These are phyloP conservation scores for Latrodectus hesperus DNA, from an alignment of 2,888 invertebrate genomes.

Conservation along the genomic window DNA sequence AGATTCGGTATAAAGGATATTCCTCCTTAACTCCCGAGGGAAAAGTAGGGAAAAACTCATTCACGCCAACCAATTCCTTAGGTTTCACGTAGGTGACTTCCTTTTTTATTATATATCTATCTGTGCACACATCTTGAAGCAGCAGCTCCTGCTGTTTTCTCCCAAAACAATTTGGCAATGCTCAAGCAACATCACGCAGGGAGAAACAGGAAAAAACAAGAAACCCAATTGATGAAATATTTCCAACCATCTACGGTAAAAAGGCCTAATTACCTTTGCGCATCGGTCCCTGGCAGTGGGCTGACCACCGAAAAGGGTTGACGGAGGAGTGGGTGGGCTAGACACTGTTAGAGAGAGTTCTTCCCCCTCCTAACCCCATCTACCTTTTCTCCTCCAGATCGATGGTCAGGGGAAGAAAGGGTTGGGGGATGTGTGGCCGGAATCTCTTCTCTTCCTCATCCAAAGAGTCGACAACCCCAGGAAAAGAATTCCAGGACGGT, in stretches of 20 bases:
- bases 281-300: conserved; percentile 17
- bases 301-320: conserved; percentile 20
- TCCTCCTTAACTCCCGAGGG: not conserved
- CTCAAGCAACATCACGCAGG: not conserved
- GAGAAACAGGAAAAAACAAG: conserved; percentile 3
- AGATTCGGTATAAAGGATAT: not conserved
- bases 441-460: conserved; percentile 12
- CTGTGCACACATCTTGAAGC: not conserved
- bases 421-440: conserved; percentile 22
- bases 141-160: not conserved
- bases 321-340: not conserved
- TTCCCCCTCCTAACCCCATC: not conserved
- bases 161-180: conserved; percentile 18
- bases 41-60: not conserved
- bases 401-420: conserved; percentile 27
- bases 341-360: not conserved
- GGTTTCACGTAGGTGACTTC: not conserved
- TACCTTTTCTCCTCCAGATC: not conserved
- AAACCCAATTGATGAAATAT: conserved; percentile 40
- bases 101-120: too few relatives aligned
- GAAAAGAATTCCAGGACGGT: conserved; percentile 9
- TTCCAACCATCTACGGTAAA: conserved; percentile 15
- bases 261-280: conserved; percentile 45
- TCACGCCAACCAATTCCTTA: not conserved
- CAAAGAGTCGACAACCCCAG: not conserved